A percentile compares a stretch with the other conserved stretches of the same genome.
Conservation (phyloP, 2,888 invertebrate species). For the Amblyjoppa proteus region DNA sequence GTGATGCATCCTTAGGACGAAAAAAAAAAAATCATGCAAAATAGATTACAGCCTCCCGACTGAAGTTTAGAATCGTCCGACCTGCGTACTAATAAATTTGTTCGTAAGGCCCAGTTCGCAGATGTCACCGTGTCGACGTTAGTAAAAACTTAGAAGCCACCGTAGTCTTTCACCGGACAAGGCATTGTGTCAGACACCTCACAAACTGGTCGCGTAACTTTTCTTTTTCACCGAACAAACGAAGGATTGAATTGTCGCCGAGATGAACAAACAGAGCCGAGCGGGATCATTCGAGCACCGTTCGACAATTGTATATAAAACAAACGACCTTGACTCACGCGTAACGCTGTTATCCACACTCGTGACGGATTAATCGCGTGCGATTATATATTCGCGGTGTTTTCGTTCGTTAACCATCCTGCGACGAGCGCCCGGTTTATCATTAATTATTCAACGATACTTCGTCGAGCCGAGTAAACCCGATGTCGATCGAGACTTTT, state of each 20-base stretch:
- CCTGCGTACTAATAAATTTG: not conserved
- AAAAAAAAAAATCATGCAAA: not conserved
- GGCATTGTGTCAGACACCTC: not conserved
- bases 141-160: slow-evolving; percentile 1
- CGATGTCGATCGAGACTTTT: slow-evolving; percentile 47
- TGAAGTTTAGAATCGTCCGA: not conserved
- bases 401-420: slow-evolving; percentile 18
- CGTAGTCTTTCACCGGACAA: not conserved
- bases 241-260: slow-evolving; percentile 9
- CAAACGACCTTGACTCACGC: slow-evolving; percentile 37
- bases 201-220: not conserved
- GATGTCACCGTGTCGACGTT: not conserved
- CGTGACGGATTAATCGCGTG: slow-evolving; percentile 4
- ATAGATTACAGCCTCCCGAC: not conserved
- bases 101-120: not conserved
- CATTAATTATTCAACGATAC: slow-evolving; percentile 29
- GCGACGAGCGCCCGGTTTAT: slow-evolving; percentile 25
- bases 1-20: not conserved
- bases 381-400: slow-evolving; percentile 33
- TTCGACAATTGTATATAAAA: slow-evolving; percentile 61
- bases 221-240: slow-evolving; percentile 11
- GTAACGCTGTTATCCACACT: slow-evolving; percentile 2
- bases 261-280: slow-evolving; percentile 14
- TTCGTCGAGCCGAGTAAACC: slow-evolving; percentile 54
- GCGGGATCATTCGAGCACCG: slow-evolving; percentile 18